Evolutionary conservation across 2,888 invertebrate species (phyloP), one percentile per base, ranked within the genome.

Genomic region (Morpho achilles): DNA sequence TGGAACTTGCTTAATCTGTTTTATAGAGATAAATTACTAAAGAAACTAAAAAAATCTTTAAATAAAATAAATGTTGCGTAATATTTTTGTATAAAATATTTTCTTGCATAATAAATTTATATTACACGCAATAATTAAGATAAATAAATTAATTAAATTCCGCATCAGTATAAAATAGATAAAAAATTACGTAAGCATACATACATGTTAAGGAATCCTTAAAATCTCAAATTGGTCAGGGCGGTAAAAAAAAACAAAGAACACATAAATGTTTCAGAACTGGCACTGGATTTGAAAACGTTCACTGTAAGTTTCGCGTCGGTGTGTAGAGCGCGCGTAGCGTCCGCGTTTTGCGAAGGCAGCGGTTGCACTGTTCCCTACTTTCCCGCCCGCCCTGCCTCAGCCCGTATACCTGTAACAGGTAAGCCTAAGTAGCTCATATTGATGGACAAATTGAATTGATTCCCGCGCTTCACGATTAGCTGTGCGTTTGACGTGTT

Each of bases 371-470:
- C 89, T 88, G 84, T 62, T 73, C 75, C 75, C 72, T 69, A 58
- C 39, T 10, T 32, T 65, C 61, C 67, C 68, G 66, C 67, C 66
- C 68, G 74, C 81, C 82, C 79, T 77, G 73, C 75, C 75, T 76
- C 78, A 75, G 66, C 70, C 69, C 65, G 64, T 76, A 53, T 66
- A 86, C 88, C 87, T 87, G 89, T 80, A 82, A 85, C 88, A 87
- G 88, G 87, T 88, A 82, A 59, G 53, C 73, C 32, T 82, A 81
- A 87, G 86, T 87, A 88, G 82, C 84, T 77, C 76, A 77, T 87
- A 87, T 87, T 85, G 88, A 87, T 82, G 87, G 82, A 81, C 80
- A 84, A 79, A 79, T 80, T 71, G 76, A 82, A 88, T 87, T 84
- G 86, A 86, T 86, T 84, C 82, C 78, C 79, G 56, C 53, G 53